Conservation (phyloP, 2,113 vertebrate species). For the Sander lucioperca region DNA sequence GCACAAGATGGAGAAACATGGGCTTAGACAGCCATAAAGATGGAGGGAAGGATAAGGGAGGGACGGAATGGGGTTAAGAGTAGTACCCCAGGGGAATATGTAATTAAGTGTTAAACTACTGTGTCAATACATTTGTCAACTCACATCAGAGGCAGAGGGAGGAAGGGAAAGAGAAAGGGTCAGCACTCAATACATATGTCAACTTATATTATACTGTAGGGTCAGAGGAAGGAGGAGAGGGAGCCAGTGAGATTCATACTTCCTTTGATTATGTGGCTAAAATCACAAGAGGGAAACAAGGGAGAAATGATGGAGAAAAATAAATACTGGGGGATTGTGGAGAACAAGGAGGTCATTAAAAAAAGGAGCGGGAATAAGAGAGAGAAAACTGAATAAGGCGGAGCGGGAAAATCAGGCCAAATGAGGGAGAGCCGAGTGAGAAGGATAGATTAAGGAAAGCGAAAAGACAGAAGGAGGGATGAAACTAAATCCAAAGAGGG, state of each 20-base stretch:
- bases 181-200: slow-evolving; percentile 54
- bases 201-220: slow-evolving; percentile 33
- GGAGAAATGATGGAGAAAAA: not conserved
- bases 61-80: slow-evolving; percentile 15
- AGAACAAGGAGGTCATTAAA: slow-evolving; percentile 21
- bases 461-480: slow-evolving; percentile 33
- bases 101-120: slow-evolving; percentile 73
- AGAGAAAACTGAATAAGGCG: slow-evolving; percentile 35
- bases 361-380: slow-evolving; percentile 16
- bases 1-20: not conserved
- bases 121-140: slow-evolving; percentile 65
- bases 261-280: not conserved
- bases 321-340: slow-evolving; percentile 12
- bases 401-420: slow-evolving; percentile 27
- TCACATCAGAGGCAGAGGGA: slow-evolving; percentile 41
- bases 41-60: slow-evolving; percentile 3
- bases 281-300: not conserved
- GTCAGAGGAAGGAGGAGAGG: not conserved
- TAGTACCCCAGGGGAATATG: slow-evolving; percentile 42
- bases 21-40: not conserved
- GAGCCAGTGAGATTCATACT: not conserved
- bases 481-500: slow-evolving; percentile 20
- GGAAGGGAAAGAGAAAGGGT: slow-evolving; percentile 17
- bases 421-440: slow-evolving; percentile 23
- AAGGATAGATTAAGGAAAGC: slow-evolving; percentile 40